These are phyloP conservation scores for Dinothrombium tinctorium DNA, from an alignment of 1,140 invertebrate genomes.

Conservation along the genomic window DNA sequence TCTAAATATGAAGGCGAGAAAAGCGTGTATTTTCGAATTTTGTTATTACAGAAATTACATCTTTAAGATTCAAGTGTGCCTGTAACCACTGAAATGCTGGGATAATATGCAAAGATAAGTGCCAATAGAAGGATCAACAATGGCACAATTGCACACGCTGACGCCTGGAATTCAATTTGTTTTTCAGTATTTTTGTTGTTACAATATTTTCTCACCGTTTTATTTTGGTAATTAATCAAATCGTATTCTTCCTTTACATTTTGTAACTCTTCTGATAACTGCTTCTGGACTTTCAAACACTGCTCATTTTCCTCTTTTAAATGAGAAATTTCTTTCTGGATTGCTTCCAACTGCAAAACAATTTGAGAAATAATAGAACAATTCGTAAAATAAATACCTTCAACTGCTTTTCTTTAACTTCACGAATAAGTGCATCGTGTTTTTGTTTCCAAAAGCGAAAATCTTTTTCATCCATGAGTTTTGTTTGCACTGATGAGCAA, in stretches of 20 bases:
- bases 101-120: constrained; percentile 3
- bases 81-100: neutral
- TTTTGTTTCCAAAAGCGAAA: no score
- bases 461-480: no score
- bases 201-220: neutral
- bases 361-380: no score
- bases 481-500: no score
- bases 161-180: neutral
- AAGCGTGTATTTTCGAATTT: no score
- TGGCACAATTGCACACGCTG: constrained; percentile 1
- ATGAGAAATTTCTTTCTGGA: no score
- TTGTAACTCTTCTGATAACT: neutral
- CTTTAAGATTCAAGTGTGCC: constrained; percentile 5
- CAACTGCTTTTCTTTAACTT: no score
- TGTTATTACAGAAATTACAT: no score
- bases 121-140: constrained; percentile 1
- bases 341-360: no score
- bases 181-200: neutral
- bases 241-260: constrained; percentile 1
- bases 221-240: constrained; percentile 1
- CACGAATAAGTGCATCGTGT: no score
- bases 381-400: no score
- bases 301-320: neutral
- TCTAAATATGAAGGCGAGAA: no score
- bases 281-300: neutral